Evolutionary conservation across 2,797 vertebrate genomes (phyloP).

Genomic region (Epinephelus malabaricus): DNA sequence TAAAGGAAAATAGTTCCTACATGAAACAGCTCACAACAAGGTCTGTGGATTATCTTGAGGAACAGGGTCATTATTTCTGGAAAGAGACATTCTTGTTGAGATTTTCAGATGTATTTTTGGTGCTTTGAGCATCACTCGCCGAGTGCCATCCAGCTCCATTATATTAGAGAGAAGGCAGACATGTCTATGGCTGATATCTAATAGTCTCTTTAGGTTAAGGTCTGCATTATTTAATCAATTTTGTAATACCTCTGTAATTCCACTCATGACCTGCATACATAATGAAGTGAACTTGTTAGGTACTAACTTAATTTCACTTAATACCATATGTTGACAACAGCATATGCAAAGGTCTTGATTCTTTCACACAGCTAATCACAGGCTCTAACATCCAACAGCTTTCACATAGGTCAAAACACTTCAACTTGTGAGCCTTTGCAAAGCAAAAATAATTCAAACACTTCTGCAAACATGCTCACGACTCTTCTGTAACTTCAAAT

Average conservation of each 20-base stretch:
- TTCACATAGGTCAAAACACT: conserved; percentile 35
- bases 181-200: too few relatives aligned
- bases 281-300: background rate
- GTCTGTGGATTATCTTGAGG: too few relatives aligned
- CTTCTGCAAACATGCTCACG: background rate
- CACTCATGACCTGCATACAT: background rate
- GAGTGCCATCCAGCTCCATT: too few relatives aligned
- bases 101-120: too few relatives aligned
- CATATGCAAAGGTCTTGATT: background rate
- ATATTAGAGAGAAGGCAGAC: too few relatives aligned
- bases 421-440: background rate
- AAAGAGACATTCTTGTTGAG: too few relatives aligned
- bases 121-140: too few relatives aligned
- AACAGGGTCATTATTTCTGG: too few relatives aligned
- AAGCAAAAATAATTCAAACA: conserved; percentile 4
- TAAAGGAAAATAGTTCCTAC: too few relatives aligned
- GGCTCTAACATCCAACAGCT: background rate
- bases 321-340: background rate
- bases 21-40: too few relatives aligned
- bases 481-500: conserved; percentile 28
- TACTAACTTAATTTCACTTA: background rate
- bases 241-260: background rate
- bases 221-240: background rate
- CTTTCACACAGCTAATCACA: background rate
- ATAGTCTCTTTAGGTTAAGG: background rate